These are phyloP conservation scores for Dasysyrphus albostriatus DNA, from an alignment of 2,888 invertebrate genomes.

Conservation along the genomic window DNA sequence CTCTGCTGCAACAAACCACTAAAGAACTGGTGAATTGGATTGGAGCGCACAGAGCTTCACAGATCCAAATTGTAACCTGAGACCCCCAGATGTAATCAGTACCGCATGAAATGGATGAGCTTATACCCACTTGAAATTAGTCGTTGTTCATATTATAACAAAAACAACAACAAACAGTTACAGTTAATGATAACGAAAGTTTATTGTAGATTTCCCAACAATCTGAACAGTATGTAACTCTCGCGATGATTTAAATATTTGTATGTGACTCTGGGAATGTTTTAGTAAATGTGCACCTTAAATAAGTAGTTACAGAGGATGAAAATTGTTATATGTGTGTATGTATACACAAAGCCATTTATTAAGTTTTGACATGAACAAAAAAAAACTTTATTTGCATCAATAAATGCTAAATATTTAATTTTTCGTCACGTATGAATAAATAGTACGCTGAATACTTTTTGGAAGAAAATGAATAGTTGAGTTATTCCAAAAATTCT, in stretches of 20 bases:
- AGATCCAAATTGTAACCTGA: constrained; percentile 49
- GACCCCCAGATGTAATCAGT: constrained; percentile 6
- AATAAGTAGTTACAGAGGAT: constrained; percentile 37
- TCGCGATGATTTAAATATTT: constrained; percentile 33
- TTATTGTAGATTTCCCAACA: constrained; percentile 59
- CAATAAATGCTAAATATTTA: background rate
- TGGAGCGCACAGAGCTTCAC: constrained; percentile 50
- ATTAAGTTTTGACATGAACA: background rate
- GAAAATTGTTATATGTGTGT: background rate
- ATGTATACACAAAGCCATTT: background rate
- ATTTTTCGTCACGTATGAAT: background rate
- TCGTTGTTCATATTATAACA: background rate
- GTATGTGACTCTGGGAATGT: background rate
- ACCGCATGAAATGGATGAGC: constrained; percentile 33
- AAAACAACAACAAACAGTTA: constrained; percentile 36
- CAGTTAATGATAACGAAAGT: constrained; percentile 66
- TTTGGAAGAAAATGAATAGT: background rate
- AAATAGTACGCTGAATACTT: background rate
- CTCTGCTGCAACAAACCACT: constrained; percentile 30
- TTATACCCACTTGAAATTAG: constrained; percentile 25
- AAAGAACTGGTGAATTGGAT: constrained; percentile 43
- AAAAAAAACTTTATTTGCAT: background rate
- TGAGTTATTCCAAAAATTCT: background rate
- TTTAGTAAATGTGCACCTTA: constrained; percentile 32
- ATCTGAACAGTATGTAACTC: background rate